A percentile compares a stretch with the other conserved stretches of the same genome.
These are phyloP conservation scores for Chionoecetes opilio DNA, from an alignment of 1,140 invertebrate species.

Conservation along the genomic window DNA sequence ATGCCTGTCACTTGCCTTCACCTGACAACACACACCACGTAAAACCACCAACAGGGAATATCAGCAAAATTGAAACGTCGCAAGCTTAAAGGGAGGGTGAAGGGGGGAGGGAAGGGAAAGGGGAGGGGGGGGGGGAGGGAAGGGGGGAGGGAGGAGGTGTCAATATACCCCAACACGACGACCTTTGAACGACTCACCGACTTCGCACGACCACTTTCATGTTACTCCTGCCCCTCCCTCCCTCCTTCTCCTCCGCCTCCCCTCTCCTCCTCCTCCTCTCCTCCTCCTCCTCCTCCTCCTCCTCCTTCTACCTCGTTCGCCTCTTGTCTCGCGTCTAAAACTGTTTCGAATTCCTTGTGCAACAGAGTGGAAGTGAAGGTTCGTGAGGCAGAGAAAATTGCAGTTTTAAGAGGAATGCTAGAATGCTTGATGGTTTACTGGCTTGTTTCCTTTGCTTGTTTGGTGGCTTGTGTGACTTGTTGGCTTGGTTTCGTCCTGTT, in stretches of 20 bases:
- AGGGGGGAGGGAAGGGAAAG: too few relatives aligned
- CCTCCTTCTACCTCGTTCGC: background rate
- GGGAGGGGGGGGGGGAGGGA: too few relatives aligned
- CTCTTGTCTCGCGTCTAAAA: background rate
- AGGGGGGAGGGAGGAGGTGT: background rate
- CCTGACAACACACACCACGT: constrained; percentile 5
- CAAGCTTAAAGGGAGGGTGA: background rate
- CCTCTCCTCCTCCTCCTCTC: background rate
- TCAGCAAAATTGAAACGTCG: constrained; percentile 20
- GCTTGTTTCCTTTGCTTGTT: background rate
- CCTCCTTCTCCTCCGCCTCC: background rate
- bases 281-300: background rate
- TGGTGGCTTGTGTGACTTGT: background rate
- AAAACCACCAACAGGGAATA: background rate
- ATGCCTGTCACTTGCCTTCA: background rate
- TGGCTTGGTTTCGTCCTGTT: too few relatives aligned
- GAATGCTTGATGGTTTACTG: background rate
- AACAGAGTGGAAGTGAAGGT: background rate
- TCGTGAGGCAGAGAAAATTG: constrained; percentile 17
- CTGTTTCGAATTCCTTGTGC: constrained; percentile 4
- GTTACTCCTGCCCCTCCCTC: too few relatives aligned
- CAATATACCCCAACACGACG: background rate
- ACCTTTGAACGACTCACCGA: background rate
- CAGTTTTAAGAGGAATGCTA: background rate
- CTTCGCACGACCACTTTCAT: background rate